A percentile compares a stretch with the other conserved stretches of the same genome.
phyloP scores from a whole-genome alignment of 2,113 vertebrate species.

The Cryptotis parvus region DNA sequence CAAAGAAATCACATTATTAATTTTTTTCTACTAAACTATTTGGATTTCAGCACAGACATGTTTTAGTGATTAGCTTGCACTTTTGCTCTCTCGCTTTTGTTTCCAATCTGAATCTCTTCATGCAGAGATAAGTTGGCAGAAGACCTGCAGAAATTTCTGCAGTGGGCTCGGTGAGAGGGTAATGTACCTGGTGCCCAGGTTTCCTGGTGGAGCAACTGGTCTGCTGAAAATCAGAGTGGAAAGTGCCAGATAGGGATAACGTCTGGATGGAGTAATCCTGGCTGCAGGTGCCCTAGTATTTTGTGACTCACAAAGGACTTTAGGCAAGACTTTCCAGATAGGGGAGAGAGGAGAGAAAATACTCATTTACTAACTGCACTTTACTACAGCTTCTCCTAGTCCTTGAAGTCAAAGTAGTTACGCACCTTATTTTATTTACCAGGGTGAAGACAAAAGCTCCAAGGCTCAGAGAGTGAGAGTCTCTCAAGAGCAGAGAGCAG shows the following conservation, averaged over 20 bases:
- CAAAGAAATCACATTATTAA: slow-evolving; percentile 49
- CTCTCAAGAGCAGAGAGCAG: no score
- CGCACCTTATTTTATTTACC: neutral
- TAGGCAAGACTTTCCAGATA: neutral
- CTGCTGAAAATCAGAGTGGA: neutral
- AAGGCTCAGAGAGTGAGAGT: neutral
- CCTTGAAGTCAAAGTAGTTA: neutral
- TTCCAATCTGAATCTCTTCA: neutral
- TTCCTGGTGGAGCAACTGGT: neutral
- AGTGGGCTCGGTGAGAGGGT: neutral
- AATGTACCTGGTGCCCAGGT: neutral
- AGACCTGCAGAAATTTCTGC: neutral
- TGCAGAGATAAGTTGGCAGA: neutral
- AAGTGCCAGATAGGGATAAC: neutral
- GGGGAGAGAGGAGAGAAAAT: neutral
- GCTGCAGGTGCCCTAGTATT: neutral
- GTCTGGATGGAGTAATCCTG: neutral
- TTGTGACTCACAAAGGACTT: neutral
- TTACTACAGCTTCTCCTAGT: neutral
- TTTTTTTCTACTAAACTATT: neutral
- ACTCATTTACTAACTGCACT: neutral
- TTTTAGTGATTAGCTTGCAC: neutral
- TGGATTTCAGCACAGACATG: slow-evolving; percentile 34
- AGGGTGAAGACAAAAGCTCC: neutral
- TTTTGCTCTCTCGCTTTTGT: neutral